Evolutionary conservation across 1,140 invertebrate genomes (phyloP), one percentile per base, ranked within the genome.

Genomic region (Physella acuta): DNA sequence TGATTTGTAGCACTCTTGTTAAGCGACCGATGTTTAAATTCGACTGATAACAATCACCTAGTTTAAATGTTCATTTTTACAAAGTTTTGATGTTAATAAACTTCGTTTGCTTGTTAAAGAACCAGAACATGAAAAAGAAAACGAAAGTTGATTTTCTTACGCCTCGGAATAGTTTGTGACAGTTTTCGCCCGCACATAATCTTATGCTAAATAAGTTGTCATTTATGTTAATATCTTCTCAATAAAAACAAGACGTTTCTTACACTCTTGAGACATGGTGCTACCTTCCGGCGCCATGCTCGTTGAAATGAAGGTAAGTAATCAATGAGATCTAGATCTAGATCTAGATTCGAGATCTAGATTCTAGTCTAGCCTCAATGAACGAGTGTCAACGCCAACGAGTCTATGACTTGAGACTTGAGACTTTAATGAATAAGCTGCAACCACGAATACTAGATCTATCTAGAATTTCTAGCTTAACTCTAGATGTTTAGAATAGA

Each of bases 221-320:
- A 24, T 11, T 55, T 55, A 55, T 55, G 52, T 5, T 55, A 55
- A 55, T 55, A 14, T 55, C 5, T 5, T 26, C 52, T 14, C 4
- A 55, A 14, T 16, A 16, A 55, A 55, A 24, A 55, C 16, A 16
- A 55, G 4, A 11, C 8, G 5, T 11, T 5, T 55, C 8, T 11
- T 5, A 55, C 11, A 55, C 5, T 16, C 4, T 14, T 5, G 26
- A 14, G 52, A 11, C 52, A 55, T 55, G 52, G 52, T 55, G 11
- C 11, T 55, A 5, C 52, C 52, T 16, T 55, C 24, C 5, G 16
- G 11, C 52, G 52, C 52, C 16, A 55, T 55, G 52, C 52, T 55
- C 52, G 16, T 55, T 11, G 52, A 55, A 55, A 55, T 55, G 52
- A 55, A 55, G 52, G 52, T 55, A 16, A 55, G 52, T 16, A 14